A percentile compares a stretch with the other conserved stretches of the same genome.
Conservation (phyloP, 2,888 invertebrate genomes). For the Lasioglossum figueresi region DNA sequence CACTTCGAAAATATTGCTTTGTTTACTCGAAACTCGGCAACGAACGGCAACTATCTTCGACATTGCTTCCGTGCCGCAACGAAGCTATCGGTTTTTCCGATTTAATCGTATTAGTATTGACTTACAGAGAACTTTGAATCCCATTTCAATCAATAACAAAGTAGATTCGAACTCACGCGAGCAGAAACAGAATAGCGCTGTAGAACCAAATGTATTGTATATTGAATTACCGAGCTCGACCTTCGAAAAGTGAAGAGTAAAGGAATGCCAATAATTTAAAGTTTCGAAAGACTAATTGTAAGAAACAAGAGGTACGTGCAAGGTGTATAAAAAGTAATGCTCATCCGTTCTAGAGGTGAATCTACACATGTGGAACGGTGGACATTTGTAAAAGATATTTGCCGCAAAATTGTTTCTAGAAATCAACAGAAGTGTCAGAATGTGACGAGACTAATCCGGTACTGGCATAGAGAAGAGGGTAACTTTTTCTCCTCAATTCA, state of each 20-base stretch:
- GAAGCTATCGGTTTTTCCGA: constrained; percentile 21
- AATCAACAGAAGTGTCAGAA: too few relatives aligned
- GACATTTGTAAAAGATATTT: too few relatives aligned
- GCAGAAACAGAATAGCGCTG: background rate
- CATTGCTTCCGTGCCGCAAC: constrained; percentile 22
- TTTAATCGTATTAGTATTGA: constrained; percentile 41
- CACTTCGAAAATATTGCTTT: constrained; percentile 27
- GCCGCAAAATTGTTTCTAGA: too few relatives aligned
- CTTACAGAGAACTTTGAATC: constrained; percentile 9
- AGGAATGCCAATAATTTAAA: background rate
- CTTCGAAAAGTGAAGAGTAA: background rate
- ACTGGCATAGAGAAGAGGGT: too few relatives aligned
- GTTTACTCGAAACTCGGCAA: constrained; percentile 35
- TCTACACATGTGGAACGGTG: too few relatives aligned
- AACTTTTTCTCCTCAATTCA: too few relatives aligned
- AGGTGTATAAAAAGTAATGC: too few relatives aligned
- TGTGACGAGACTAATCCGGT: too few relatives aligned
- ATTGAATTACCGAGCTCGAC: background rate
- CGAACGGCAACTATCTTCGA: constrained; percentile 20
- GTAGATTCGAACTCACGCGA: background rate
- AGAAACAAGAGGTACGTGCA: too few relatives aligned
- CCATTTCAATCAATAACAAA: constrained; percentile 20
- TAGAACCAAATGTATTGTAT: background rate
- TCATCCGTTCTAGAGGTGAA: too few relatives aligned
- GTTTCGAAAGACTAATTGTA: too few relatives aligned